These are phyloP conservation scores for Scaptomyza hsui DNA, from an alignment of 1,140 invertebrate species.

Conservation along the genomic window DNA sequence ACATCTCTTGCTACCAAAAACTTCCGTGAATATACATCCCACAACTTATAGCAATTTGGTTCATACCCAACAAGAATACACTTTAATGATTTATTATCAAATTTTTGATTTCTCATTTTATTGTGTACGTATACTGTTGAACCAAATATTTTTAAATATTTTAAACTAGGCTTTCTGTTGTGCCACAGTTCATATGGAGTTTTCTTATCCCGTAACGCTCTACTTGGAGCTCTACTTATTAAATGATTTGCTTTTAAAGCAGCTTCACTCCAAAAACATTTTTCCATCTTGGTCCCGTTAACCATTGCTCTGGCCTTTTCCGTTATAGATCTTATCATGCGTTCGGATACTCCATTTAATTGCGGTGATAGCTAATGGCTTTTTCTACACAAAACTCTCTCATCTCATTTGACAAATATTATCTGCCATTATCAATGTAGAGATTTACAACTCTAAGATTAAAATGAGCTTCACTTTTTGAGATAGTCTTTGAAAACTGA, in stretches of 20 bases:
- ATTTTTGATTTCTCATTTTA: constrained; percentile 83
- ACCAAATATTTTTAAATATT: constrained; percentile 75
- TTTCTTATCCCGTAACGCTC: no score
- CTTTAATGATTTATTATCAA: constrained; percentile 67
- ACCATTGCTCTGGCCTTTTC: constrained; percentile 84
- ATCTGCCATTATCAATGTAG: background rate
- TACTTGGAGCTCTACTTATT: background rate
- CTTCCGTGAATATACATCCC: no score
- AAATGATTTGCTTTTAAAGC: constrained; percentile 54
- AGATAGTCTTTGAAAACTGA: no score
- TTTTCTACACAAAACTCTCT: background rate
- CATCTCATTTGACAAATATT: background rate
- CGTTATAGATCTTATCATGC: constrained; percentile 82
- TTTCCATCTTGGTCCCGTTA: constrained; percentile 55
- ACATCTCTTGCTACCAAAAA: no score
- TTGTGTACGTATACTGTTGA: constrained; percentile 80
- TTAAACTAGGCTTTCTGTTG: constrained; percentile 34
- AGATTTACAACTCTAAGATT: no score
- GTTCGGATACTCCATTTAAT: no score
- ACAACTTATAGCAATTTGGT: constrained; percentile 58
- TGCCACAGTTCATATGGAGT: constrained; percentile 47
- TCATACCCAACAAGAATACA: constrained; percentile 83
- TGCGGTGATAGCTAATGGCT: background rate
- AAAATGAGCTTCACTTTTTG: no score
- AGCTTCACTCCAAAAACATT: constrained; percentile 78